Base-by-base conservation (phyloP, 2,797 vertebrate genomes). In the Chromobotia macracanthus region DNA sequence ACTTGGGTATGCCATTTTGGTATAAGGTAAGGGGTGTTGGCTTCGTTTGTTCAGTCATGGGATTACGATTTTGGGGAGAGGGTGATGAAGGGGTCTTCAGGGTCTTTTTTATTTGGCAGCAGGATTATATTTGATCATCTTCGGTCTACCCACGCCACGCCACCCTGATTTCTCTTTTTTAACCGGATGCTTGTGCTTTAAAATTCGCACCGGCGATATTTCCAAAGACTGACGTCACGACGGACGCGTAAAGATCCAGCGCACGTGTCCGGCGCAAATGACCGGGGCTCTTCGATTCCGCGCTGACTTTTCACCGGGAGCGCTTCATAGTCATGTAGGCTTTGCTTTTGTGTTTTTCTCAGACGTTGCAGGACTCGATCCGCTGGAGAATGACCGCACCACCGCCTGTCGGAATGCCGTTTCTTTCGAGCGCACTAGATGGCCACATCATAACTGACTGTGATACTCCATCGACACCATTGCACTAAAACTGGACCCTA, bases 401-500 rank as follows among this genome's bases (percentile, higher is more conserved):
- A 72, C 73, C 81, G 74, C 81, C 79, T 61, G 77, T 78, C 77
- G 82, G 82, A 80, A 76, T 80, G 76, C 80, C 21, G 41, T 78
- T 73, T 41, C 64, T 80, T 80, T 82, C 72, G 82, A 79, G 85
- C 75, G 78, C 80, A 86, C 72, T 81, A 75, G 71, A 67, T 61
- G 80, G 72, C 75, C 58, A 70, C 66, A 81, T 81, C 80, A 41
- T 80, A 75, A 83, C 51, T 56, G 69, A 78, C 82, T 80, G 83
- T 80, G 74, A 78, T 67, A 64, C 80, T 63, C 28, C 51, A 48
- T 68, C 74, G 71, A 75, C 68, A 80, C 48, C 63, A 63, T 76
- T 82, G 79, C 78, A 71, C 79, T 84, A 67, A 80, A 71, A 67
- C 83, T 80, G 80, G 80, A 88, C 46, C 77, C 18, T 67, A 73